Conservation (phyloP, 2,113 vertebrate genomes). For the Pipra filicauda region DNA sequence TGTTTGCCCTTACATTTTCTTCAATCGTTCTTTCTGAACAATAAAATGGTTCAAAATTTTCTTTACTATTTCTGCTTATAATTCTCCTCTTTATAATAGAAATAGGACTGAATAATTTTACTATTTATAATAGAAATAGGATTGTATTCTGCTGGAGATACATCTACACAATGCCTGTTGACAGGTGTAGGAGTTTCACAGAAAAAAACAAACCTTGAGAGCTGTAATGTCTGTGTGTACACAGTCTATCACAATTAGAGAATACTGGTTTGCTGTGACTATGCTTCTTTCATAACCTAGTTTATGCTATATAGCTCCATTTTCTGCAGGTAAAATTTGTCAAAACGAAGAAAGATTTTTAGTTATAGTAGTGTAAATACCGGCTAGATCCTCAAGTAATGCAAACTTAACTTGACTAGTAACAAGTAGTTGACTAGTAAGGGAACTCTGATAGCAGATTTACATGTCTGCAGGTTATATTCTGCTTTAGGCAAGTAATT, state of each 20-base stretch:
- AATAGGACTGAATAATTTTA: background rate
- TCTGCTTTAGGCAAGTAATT: background rate
- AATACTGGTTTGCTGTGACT: background rate
- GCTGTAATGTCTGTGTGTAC: background rate
- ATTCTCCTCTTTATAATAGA: background rate
- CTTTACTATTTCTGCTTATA: background rate
- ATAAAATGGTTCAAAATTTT: background rate
- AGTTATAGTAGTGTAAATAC: background rate
- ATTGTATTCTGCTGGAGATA: background rate
- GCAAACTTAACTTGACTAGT: background rate
- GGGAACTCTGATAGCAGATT: background rate
- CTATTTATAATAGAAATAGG: background rate
- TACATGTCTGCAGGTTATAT: background rate
- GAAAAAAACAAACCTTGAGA: background rate
- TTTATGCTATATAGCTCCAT: background rate
- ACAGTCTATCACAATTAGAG: rapidly evolving
- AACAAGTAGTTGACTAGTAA: background rate
- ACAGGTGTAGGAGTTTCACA: background rate
- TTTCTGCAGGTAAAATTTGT: background rate
- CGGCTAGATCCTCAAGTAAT: background rate
- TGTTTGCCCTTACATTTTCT: background rate
- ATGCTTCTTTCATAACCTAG: background rate
- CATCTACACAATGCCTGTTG: background rate
- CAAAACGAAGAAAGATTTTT: background rate
- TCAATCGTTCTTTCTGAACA: background rate